These are phyloP conservation scores for Musca vetustissima DNA, from an alignment of 1,140 invertebrate genomes.

Conservation along the genomic window DNA sequence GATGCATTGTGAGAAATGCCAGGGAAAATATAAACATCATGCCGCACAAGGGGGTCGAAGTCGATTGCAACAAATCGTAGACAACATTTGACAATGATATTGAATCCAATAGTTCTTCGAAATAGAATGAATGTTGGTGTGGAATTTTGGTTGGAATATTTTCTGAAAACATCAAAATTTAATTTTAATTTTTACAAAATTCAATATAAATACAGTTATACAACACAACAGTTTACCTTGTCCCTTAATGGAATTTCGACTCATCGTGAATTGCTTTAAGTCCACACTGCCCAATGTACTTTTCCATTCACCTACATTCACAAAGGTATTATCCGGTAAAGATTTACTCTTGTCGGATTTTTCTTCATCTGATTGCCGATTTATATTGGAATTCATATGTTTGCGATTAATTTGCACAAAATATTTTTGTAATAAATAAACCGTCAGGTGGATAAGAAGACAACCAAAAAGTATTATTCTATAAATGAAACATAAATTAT, in stretches of 20 bases:
- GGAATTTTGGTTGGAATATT: constrained; percentile 5
- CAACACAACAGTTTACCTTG: too few species aligned
- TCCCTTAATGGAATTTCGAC: not conserved
- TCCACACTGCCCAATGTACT: constrained; percentile 3
- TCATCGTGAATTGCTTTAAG: not conserved
- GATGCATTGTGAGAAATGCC: not conserved
- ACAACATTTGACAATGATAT: constrained; percentile 20
- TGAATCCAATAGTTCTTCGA: constrained; percentile 20
- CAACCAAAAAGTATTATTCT: constrained; percentile 2
- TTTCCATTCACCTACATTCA: constrained; percentile 2
- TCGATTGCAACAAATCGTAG: constrained; percentile 8
- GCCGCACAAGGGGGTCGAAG: not conserved
- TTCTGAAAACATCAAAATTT: not conserved
- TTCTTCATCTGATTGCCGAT: not conserved
- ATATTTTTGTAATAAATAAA: not conserved
- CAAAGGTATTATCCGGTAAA: not conserved
- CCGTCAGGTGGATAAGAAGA: not conserved
- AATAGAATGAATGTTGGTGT: not conserved
- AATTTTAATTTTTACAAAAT: too few species aligned
- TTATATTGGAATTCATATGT: too few species aligned
- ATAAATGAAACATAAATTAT: not conserved
- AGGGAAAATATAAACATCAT: constrained; percentile 2
- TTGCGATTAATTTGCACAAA: not conserved
- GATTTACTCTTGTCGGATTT: not conserved
- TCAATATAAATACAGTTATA: not conserved